A percentile compares a stretch with the other conserved stretches of the same genome.
phyloP scores from a whole-genome alignment of 1,140 invertebrate species.

The Hydropsyche tenuis region DNA sequence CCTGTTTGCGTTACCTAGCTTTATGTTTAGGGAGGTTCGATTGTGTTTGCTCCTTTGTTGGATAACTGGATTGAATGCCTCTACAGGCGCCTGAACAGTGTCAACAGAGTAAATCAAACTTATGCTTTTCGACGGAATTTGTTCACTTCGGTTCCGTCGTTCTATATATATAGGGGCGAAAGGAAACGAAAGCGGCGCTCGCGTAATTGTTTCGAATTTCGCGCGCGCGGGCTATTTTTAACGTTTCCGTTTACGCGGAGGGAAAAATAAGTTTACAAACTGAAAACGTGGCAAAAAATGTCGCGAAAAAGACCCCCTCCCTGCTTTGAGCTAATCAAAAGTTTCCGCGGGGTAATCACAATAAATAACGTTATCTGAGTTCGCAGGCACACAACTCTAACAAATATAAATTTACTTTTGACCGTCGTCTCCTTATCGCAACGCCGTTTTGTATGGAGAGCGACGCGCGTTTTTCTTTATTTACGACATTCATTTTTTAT shows the following conservation, averaged over 20 bases:
- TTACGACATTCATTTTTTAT: constrained; percentile 25
- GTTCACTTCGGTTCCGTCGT: no score
- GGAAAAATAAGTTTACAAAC: not conserved
- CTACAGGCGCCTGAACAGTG: not conserved
- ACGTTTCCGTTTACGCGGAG: not conserved
- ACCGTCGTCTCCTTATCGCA: constrained; percentile 31
- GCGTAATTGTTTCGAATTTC: not conserved
- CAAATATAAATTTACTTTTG: constrained; percentile 34
- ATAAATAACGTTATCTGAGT: constrained; percentile 34
- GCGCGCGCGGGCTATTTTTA: not conserved
- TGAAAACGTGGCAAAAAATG: not conserved
- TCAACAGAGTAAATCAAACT: not conserved
- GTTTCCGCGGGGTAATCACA: constrained; percentile 31
- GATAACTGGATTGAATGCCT: not conserved
- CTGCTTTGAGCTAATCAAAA: constrained; percentile 23
- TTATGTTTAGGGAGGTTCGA: not conserved
- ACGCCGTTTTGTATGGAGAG: constrained; percentile 26
- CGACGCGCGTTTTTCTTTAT: constrained; percentile 30
- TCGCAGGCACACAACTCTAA: constrained; percentile 24
- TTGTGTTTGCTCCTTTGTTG: not conserved
- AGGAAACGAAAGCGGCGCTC: not conserved
- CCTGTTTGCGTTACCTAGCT: not conserved
- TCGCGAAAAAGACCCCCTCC: not conserved
- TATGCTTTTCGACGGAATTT: not conserved
- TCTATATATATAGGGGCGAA: not conserved